phyloP scores from a whole-genome alignment of 1,140 invertebrate species.

The Drosophila carrolli region DNA sequence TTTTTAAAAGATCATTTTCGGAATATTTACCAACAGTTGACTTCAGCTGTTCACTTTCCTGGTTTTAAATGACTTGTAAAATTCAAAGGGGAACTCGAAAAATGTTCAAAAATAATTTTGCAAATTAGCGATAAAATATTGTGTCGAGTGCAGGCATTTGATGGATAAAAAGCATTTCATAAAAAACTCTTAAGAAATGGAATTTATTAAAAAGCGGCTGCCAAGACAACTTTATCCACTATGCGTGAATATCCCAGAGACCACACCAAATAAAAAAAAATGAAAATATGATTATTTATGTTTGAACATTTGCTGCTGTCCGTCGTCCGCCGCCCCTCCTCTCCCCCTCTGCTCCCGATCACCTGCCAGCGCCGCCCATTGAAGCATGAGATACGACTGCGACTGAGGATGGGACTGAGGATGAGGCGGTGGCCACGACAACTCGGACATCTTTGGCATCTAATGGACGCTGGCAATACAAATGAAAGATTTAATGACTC shows the following conservation, averaged over 20 bases:
- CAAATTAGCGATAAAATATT: slow-evolving; percentile 73
- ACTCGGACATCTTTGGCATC: slow-evolving; percentile 65
- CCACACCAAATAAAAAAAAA: slow-evolving; percentile 22
- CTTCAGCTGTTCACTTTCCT: slow-evolving; percentile 61
- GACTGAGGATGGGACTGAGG: neutral
- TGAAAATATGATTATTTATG: slow-evolving; percentile 72
- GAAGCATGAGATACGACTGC: slow-evolving; percentile 65
- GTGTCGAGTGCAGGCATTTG: slow-evolving; percentile 57
- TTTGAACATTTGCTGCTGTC: slow-evolving; percentile 80
- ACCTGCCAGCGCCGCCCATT: slow-evolving; percentile 72
- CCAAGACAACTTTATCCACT: slow-evolving; percentile 60
- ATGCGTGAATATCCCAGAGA: slow-evolving; percentile 12
- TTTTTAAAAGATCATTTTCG: neutral
- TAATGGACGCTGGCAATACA: slow-evolving; percentile 79
- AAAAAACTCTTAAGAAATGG: slow-evolving; percentile 47
- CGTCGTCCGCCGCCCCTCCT: slow-evolving; percentile 31
- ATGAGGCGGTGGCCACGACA: slow-evolving; percentile 13
- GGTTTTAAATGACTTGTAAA: slow-evolving; percentile 62
- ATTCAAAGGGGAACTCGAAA: slow-evolving; percentile 50
- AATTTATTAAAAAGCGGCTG: slow-evolving; percentile 57
- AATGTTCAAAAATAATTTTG: slow-evolving; percentile 53
- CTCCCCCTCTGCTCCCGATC: slow-evolving; percentile 10
- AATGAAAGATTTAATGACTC: slow-evolving; percentile 82
- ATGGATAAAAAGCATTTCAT: slow-evolving; percentile 15
- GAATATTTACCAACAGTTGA: slow-evolving; percentile 8